These are phyloP conservation scores for Pluvianellus socialis DNA, from an alignment of 2,113 vertebrate species.

Conservation along the genomic window DNA sequence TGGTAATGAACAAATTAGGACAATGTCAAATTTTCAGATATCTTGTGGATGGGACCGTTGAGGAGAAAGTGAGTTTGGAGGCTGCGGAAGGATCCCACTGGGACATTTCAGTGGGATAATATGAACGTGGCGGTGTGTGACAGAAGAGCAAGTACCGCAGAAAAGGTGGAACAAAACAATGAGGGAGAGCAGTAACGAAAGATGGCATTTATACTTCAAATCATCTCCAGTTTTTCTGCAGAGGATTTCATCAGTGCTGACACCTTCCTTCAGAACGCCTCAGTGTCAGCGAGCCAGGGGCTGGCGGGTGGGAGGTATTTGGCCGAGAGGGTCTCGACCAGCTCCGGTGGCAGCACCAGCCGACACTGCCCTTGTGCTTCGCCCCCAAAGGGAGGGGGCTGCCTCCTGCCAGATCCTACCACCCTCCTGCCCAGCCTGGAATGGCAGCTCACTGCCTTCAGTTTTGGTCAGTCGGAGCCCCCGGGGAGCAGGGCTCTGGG, in stretches of 20 bases:
- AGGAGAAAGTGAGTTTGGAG: neutral
- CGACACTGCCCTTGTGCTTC: fast-evolving
- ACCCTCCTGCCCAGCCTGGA: neutral
- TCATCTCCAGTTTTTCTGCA: neutral
- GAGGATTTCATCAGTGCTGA: neutral
- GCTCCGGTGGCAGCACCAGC: neutral
- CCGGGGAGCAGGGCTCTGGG: neutral
- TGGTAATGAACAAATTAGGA: neutral
- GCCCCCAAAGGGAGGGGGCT: too few species aligned
- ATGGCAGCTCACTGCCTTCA: neutral
- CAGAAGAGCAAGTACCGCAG: neutral
- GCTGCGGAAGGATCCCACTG: neutral
- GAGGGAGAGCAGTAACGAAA: neutral
- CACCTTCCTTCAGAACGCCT: neutral
- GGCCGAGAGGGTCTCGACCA: neutral
- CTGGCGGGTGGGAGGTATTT: neutral
- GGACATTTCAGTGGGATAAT: neutral
- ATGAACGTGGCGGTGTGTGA: neutral
- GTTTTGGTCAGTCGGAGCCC: fast-evolving
- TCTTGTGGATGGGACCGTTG: neutral
- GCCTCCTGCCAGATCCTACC: fast-evolving
- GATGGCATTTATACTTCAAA: neutral
- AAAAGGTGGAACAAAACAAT: neutral
- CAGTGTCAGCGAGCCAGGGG: neutral
- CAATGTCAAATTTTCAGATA: neutral